phyloP scores from a whole-genome alignment of 1,140 invertebrate genomes.

The Polypedilum pembai region DNA sequence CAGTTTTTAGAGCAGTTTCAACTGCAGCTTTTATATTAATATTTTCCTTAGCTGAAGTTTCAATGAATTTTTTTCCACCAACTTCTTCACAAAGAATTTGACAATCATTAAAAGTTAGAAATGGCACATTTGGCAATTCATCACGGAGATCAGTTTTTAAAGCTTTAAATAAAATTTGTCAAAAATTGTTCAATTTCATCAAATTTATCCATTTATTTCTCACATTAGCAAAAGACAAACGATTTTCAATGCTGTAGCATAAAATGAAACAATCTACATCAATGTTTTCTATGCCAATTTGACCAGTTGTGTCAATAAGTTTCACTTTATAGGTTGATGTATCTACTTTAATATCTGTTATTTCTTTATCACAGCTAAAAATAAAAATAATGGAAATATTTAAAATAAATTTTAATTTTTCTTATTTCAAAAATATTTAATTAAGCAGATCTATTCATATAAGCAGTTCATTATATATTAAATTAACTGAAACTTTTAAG shows the following conservation, averaged over 20 bases:
- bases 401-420: neutral
- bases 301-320: neutral
- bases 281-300: neutral
- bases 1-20: neutral
- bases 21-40: neutral
- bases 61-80: neutral
- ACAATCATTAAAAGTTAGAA: neutral
- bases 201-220: neutral
- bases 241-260: neutral
- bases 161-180: neutral
- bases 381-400: neutral
- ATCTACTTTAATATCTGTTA: neutral
- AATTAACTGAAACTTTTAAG: too few relatives aligned
- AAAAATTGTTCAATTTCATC: neutral
- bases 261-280: neutral
- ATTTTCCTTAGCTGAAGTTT: neutral
- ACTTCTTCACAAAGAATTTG: neutral
- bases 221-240: neutral
- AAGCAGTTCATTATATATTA: too few relatives aligned
- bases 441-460: neutral
- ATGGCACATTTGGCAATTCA: neutral
- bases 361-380: neutral
- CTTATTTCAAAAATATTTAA: neutral
- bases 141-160: neutral
- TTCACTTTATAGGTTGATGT: neutral